phyloP scores from a whole-genome alignment of 1,140 invertebrate genomes.

The Pygmarrhopalites habei region DNA sequence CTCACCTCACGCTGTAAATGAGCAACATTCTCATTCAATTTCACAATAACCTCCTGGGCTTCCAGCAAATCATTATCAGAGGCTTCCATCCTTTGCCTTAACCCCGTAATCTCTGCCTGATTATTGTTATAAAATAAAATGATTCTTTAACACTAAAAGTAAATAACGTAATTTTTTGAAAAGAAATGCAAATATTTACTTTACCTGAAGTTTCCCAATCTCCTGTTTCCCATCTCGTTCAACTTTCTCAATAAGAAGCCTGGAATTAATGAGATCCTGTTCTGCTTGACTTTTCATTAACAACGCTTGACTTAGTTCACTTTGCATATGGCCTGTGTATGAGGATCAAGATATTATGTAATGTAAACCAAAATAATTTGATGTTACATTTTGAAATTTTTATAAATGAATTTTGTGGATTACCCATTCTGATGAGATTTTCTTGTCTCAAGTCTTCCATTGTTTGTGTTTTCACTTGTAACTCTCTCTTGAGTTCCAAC shows the following conservation, averaged over 20 bases:
- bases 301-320: conserved; percentile 60
- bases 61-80: conserved; percentile 69
- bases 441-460: conserved; percentile 72
- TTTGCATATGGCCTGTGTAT: conserved; percentile 57
- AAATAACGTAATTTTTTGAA: no score
- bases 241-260: conserved; percentile 55
- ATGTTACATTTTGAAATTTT: background rate
- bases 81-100: conserved; percentile 65
- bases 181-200: no score
- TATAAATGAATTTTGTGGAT: background rate
- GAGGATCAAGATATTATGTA: no score
- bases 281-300: conserved; percentile 67
- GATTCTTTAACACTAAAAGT: no score
- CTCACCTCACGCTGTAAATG: conserved; percentile 67
- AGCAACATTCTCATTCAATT: conserved; percentile 64
- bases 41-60: conserved; percentile 63
- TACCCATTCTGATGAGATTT: conserved; percentile 63
- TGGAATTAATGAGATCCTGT: conserved; percentile 60
- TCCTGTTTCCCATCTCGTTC: conserved; percentile 67
- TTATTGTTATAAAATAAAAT: no score
- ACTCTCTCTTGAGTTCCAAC: conserved; percentile 61
- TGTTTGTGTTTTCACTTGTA: conserved; percentile 60
- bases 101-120: conserved; percentile 63
- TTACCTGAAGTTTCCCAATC: conserved; percentile 50
- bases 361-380: no score